Base-by-base conservation (phyloP, 1,140 invertebrate species). In the Triops longicaudatus region DNA sequence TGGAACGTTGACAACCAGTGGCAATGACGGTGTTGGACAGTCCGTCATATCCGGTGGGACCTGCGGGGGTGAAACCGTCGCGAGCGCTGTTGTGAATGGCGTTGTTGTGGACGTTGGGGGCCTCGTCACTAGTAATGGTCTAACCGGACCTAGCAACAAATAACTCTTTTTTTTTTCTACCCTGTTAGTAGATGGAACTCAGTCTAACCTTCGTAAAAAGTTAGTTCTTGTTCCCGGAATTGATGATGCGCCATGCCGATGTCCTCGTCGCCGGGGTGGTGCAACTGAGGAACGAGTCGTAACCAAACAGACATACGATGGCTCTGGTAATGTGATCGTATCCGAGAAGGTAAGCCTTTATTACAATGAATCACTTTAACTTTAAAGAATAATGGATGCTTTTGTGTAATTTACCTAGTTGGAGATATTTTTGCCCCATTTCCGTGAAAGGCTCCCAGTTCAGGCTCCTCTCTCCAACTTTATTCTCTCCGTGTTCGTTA, bases 271-370 rank as follows among this genome's bases (percentile, higher is more conserved):
- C 91, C 90, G 1, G 92, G 91, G 31, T 90, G 86, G 82, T 93
- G 91, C n/a, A 93, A 85, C 82, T 95, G 93, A 1, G 95, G 95
- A 78, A 97, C 91, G 37, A 97, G 87, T 81, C 94, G 93, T 77
- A 95, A 84, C 95, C 95, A 97, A 77, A 96, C 88, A 17, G 93
- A 94, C 86, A 96, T 90, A 83, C 95, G 94, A 83, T 95, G 92
- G 63, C 93, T 92, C 1, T 94, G 87, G 83, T 96, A 97, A 82
- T 95, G 94, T 81, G 91, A 92, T 78, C 89, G 88, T 79, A 92
- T 89, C 81, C 90, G 89, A 6, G 91, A 87, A 80, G 88, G 90
- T 44, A 85, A 85, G 77, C 89, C 90, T 89, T 82, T 11, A 42
- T 26, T 26, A 37, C 37, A 63, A 43, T 31, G 27, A 41, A 10